These are phyloP conservation scores for Epizoanthus scotinus DNA, from an alignment of 92 coral and sea anemone genomes.

Conservation along the genomic window DNA sequence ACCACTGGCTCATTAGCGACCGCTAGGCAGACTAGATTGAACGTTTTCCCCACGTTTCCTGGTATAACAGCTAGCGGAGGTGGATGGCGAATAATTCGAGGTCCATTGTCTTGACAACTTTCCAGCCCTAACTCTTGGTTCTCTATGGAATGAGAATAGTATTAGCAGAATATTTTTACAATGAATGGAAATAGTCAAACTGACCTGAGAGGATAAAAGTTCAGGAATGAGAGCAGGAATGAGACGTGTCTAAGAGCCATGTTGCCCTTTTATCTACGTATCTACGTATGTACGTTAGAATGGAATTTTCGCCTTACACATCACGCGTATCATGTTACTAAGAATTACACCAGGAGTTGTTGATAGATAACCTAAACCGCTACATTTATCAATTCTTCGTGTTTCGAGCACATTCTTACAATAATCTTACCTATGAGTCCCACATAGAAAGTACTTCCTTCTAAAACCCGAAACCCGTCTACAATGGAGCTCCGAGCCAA, in stretches of 20 bases:
- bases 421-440: background rate
- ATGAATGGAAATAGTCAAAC: too few species aligned
- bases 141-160: background rate
- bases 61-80: conserved; percentile 32
- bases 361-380: too few species aligned
- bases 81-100: conserved; percentile 23
- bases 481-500: conserved; percentile 33
- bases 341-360: too few species aligned
- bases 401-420: background rate
- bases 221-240: too few species aligned
- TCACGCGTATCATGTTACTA: too few species aligned
- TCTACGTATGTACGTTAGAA: too few species aligned
- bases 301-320: too few species aligned
- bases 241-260: too few species aligned
- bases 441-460: conserved; percentile 30
- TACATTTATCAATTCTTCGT: too few species aligned
- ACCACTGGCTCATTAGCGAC: background rate
- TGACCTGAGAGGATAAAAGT: too few species aligned
- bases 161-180: too few species aligned
- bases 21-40: conserved; percentile 10
- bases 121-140: conserved; percentile 8
- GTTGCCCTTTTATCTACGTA: too few species aligned
- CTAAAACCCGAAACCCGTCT: conserved; percentile 17
- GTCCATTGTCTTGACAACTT: conserved; percentile 31
- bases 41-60: conserved; percentile 21